Evolutionary conservation across 2,113 vertebrate genomes (phyloP), one percentile per base, ranked within the genome.

Genomic region (Thymallus thymallus): DNA sequence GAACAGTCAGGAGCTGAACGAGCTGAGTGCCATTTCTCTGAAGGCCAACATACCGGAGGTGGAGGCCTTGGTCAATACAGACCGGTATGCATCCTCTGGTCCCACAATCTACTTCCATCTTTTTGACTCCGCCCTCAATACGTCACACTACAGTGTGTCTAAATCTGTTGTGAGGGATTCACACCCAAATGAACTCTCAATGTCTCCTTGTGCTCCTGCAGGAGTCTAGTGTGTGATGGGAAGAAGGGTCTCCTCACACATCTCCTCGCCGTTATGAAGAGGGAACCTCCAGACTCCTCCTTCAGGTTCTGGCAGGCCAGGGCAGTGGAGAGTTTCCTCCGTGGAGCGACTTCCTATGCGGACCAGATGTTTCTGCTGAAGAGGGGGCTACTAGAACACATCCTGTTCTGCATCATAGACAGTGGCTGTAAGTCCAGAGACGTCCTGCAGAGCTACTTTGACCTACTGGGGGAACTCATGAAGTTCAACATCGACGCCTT

Each of bases 251-350:
- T 99, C 77, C 87, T 99, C 79, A 98, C 96, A 6, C 93, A 96
- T 1, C 90, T 99, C 23, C 95, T 99, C 2, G 94, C 97, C 4
- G 97, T 99, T 77, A 99, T 99, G 98, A 99, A 99, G 90, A 96
- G 96, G 78, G 97, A 99, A 69, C 97, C 97, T 10, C 95, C 96
- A 1, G 97, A 99, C 81, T 99, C 98, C 0, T 97, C 97, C 0
- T 99, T 99, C 90, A 98, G 98, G 87, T 99, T 99, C 90, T 99
- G 98, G 98, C 97, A 98, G 85, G 98, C 98, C 0, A 95, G 98
- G 77, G 98, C 98, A 1, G 98, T 99, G 79, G 98, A 99, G 90
- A 99, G 98, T 89, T 99, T 99, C 76, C 93, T 99, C 68, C 91
- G 98, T 85, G 98, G 98, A 86, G 95, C 96, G 85, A 99, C 98